A percentile compares a stretch with the other conserved stretches of the same genome.
Evolutionary conservation across 2,888 invertebrate species (phyloP).

Genomic region (Tortrix viridana): DNA sequence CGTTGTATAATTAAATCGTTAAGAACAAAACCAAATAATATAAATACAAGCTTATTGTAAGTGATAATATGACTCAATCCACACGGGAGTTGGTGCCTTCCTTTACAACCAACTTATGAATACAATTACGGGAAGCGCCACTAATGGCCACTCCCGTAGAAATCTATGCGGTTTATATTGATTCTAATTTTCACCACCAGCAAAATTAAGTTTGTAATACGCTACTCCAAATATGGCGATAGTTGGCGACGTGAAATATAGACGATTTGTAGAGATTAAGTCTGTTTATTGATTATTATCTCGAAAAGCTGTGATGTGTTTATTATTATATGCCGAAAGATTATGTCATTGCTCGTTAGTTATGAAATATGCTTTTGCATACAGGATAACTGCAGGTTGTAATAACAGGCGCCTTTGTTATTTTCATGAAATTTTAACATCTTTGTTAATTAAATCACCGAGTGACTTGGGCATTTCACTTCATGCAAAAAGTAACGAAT

Average conservation of each 20-base stretch:
- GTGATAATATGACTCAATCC: constrained; percentile 36
- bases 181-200: constrained; percentile 6
- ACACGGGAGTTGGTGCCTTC: constrained; percentile 25
- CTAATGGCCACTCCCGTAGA: not conserved
- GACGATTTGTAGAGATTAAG: constrained; percentile 37
- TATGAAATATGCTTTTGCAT: not conserved
- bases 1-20: constrained; percentile 11
- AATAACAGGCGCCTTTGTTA: not conserved
- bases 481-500: no score
- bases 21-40: constrained; percentile 27
- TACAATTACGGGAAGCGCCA: constrained; percentile 3
- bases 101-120: constrained; percentile 14
- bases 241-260: constrained; percentile 33
- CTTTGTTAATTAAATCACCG: no score
- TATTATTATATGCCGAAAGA: constrained; percentile 31
- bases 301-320: constrained; percentile 33
- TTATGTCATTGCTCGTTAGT: constrained; percentile 32
- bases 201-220: constrained; percentile 4
- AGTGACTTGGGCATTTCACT: no score
- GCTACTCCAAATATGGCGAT: constrained; percentile 28
- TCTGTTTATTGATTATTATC: constrained; percentile 33
- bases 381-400: not conserved
- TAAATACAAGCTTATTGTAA: constrained; percentile 22
- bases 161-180: not conserved
- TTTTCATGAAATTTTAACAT: no score